Conservation (phyloP, 2,797 vertebrate species). For the Premnoplex brunnescens region DNA sequence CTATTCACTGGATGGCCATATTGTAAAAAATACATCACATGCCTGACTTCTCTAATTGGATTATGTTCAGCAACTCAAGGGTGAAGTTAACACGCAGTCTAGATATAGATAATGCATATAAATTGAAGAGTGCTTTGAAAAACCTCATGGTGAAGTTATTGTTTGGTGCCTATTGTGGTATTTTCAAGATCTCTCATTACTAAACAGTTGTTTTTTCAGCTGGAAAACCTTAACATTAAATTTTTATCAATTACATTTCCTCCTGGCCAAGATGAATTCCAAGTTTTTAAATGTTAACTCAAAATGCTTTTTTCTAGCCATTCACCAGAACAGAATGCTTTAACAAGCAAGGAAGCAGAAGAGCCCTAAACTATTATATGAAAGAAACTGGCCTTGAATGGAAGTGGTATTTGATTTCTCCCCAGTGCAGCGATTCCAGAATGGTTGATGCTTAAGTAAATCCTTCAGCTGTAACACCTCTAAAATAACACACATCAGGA, state of each 20-base stretch:
- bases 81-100: background rate
- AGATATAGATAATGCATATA: constrained; percentile 43
- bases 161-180: constrained; percentile 3
- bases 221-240: constrained; percentile 65
- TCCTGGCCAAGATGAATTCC: constrained; percentile 29
- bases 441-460: background rate
- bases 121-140: background rate
- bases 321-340: constrained; percentile 30
- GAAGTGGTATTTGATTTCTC: constrained; percentile 34
- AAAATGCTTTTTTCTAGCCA: constrained; percentile 31
- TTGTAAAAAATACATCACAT: constrained; percentile 32
- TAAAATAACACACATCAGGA: background rate
- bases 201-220: constrained; percentile 57
- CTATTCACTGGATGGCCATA: constrained; percentile 42
- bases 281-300: constrained; percentile 48
- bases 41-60: constrained; percentile 36
- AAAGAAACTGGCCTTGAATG: constrained; percentile 11
- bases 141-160: background rate
- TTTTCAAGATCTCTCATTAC: constrained; percentile 36
- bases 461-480: constrained; percentile 25
- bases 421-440: constrained; percentile 23
- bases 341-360: constrained; percentile 45
- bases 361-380: background rate
- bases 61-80: constrained; percentile 64
- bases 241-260: constrained; percentile 43